phyloP scores from a whole-genome alignment of 2,113 vertebrate genomes.

The Megaleporinus macrocephalus region DNA sequence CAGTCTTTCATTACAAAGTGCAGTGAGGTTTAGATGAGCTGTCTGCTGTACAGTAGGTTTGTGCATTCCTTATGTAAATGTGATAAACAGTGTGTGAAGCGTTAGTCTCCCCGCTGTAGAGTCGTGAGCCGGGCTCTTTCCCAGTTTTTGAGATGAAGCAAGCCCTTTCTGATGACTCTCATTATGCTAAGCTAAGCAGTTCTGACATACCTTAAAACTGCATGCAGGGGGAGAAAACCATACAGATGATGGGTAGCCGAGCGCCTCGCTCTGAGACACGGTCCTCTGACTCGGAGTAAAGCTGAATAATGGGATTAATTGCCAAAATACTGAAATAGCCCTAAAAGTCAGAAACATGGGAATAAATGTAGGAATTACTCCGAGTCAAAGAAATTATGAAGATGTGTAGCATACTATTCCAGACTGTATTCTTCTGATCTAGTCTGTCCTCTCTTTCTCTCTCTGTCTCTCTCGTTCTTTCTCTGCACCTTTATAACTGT shows the following conservation, averaged over 20 bases:
- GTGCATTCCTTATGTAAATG: constrained; percentile 40
- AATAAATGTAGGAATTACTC: neutral
- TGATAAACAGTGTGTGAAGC: neutral
- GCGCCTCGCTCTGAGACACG: constrained; percentile 4
- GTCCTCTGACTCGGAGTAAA: constrained; percentile 13
- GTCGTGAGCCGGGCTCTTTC: constrained; percentile 19
- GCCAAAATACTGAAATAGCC: neutral
- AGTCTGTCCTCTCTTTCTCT: no score
- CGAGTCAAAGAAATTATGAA: no score
- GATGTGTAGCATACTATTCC: no score
- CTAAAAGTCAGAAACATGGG: neutral
- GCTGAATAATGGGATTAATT: constrained; percentile 3
- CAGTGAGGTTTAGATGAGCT: constrained; percentile 29
- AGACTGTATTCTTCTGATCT: no score
- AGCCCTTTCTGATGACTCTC: constrained; percentile 27
- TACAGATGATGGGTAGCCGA: constrained; percentile 19
- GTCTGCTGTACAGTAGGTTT: constrained; percentile 11
- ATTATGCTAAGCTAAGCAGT: constrained; percentile 40
- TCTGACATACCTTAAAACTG: constrained; percentile 32
- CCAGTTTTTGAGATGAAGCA: constrained; percentile 5
- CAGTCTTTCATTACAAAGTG: constrained; percentile 23
- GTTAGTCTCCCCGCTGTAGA: constrained; percentile 22
- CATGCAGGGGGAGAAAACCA: neutral
- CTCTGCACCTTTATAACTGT: no score
- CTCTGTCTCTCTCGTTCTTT: no score